Conservation (phyloP, 2,113 vertebrate genomes). For the Perca flavescens region DNA sequence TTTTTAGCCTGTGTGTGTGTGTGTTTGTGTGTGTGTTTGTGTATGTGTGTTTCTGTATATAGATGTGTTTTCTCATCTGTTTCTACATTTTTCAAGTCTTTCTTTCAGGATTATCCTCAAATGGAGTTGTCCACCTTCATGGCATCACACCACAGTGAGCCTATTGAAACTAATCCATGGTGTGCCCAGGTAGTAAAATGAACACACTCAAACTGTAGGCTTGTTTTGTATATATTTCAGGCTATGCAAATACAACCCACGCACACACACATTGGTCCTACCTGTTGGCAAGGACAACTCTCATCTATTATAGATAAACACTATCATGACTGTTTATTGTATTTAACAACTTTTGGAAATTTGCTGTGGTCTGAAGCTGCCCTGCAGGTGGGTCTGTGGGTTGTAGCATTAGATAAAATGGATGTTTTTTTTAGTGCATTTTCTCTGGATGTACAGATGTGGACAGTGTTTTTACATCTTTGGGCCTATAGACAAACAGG, state of each 20-base stretch:
- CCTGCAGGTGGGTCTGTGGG: background rate
- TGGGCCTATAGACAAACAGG: background rate
- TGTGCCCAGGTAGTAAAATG: conserved; percentile 56
- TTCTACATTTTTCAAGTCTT: background rate
- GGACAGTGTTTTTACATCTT: background rate
- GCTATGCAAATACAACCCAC: conserved; percentile 65
- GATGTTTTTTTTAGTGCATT: background rate
- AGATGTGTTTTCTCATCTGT: background rate
- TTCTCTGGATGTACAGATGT: background rate
- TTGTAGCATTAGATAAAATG: background rate
- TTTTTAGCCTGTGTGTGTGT: conserved; percentile 24
- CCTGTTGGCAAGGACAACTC: conserved; percentile 22
- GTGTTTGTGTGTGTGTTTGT: background rate
- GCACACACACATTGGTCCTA: conserved; percentile 2
- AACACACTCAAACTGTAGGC: conserved; percentile 27
- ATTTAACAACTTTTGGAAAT: background rate
- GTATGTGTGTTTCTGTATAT: conserved; percentile 4
- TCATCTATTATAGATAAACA: conserved; percentile 9
- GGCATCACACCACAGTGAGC: background rate
- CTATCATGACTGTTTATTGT: conserved; percentile 6
- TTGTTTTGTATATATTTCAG: conserved; percentile 23
- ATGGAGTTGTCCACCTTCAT: background rate
- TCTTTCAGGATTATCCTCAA: background rate
- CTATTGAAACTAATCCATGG: background rate
- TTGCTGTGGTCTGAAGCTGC: background rate